These are phyloP conservation scores for Struthio camelus DNA, from an alignment of 2,113 vertebrate species.

Conservation along the genomic window DNA sequence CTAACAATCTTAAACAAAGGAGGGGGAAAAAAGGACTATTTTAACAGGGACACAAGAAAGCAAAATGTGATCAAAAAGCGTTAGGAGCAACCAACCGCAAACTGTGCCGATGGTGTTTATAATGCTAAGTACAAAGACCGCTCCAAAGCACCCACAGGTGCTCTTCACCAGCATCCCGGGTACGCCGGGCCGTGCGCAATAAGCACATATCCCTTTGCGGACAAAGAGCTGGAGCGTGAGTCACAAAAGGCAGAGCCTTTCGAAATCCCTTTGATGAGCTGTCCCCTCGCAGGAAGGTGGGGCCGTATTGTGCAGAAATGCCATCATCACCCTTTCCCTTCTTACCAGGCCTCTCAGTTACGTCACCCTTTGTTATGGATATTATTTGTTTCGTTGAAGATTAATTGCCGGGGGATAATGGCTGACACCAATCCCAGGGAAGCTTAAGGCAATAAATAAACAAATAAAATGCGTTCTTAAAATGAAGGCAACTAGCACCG, in stretches of 20 bases:
- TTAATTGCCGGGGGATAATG: not conserved
- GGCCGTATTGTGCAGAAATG: not conserved
- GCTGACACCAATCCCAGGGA: rapidly evolving
- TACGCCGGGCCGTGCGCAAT: not conserved
- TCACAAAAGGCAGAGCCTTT: not conserved
- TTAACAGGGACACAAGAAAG: not conserved
- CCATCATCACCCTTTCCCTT: not conserved
- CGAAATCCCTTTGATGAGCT: not conserved
- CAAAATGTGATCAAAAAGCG: rapidly evolving
- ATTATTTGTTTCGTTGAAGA: not conserved
- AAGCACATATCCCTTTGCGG: not conserved
- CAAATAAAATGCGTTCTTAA: rapidly evolving
- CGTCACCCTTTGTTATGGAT: not conserved
- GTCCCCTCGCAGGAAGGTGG: not conserved
- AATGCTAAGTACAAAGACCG: rapidly evolving
- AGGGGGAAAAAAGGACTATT: not conserved
- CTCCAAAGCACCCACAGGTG: not conserved
- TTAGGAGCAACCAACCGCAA: not conserved
- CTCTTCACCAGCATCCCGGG: not conserved
- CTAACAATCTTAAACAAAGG: not conserved
- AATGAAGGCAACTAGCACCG: rapidly evolving
- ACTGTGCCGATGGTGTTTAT: not conserved
- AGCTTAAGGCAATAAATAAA: rapidly evolving
- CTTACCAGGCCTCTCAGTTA: not conserved
- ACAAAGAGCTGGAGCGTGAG: not conserved